Evolutionary conservation across 2,113 vertebrate species (phyloP), one percentile per base, ranked within the genome.

Genomic region (Pogonocichla stellata): DNA sequence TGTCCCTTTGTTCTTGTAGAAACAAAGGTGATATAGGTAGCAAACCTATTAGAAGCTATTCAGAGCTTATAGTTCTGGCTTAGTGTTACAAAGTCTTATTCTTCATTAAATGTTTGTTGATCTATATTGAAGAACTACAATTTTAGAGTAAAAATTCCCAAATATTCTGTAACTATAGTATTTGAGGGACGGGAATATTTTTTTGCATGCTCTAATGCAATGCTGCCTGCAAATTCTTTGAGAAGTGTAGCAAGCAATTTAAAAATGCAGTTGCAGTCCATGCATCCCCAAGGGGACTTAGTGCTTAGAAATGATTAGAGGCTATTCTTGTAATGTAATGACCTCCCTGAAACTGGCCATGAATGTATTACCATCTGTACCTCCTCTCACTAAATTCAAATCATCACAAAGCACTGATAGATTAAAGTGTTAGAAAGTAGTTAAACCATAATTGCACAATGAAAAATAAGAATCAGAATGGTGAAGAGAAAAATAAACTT

Each of bases 381-480:
- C 50, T 91, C 60, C 56, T 89, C 53, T 73, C 42, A 33, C 51
- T 62, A 86, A 93, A 91, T 79, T 80, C 56, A 69, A 92, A 92
- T 16, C 5, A 15, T 57, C 85, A 79, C 64, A 78, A 94, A 92
- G 12, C 20, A 75, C 10, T 72, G 17, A 36, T 81, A 85, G 26
- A 86, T 83, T 86, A 69, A 89, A 89, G 22, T 57, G 31, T 85
- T 92, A 75, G 36, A 45, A 85, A 93, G 26, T 65, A 91, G 88
- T 94, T 92, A 93, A 88, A 80, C 28, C 36, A 25, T 83, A 88
- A 90, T 42, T 69, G 16, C 8, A 43, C 24, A 75, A 54, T 73
- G 31, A 74, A 95, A 95, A 95, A 89, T 71, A 91, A 47, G 47
- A 54, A 85, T 90, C 28, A 88, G 57, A 72, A 86, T 43, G 36